phyloP scores from a whole-genome alignment of 2,888 invertebrate genomes.

The Ormyrus rosae region DNA sequence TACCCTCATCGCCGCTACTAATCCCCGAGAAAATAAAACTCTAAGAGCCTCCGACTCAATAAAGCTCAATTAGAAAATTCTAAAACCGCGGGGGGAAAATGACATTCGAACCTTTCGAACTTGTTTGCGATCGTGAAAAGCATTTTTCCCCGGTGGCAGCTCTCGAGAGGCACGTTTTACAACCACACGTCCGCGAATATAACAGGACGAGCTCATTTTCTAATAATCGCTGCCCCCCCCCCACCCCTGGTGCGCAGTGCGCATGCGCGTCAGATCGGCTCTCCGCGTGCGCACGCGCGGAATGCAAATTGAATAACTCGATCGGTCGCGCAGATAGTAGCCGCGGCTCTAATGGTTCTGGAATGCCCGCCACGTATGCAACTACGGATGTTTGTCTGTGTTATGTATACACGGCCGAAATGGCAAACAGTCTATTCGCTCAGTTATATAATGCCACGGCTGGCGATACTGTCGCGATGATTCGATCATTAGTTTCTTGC shows the following conservation, averaged over 20 bases:
- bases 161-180: not conserved
- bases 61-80: conserved; percentile 18
- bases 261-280: conserved; percentile 23
- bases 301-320: conserved; percentile 52
- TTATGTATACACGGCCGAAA: conserved; percentile 12
- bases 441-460: conserved; percentile 28
- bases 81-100: not conserved
- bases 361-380: conserved; percentile 16
- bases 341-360: conserved; percentile 44
- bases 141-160: not conserved
- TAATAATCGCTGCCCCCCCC: conserved; percentile 19
- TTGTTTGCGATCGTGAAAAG: too few relatives aligned
- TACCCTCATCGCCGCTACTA: not conserved
- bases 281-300: conserved; percentile 1
- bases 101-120: too few relatives aligned
- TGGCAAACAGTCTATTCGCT: not conserved
- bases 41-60: not conserved
- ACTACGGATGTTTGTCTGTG: not conserved
- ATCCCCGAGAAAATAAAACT: too few relatives aligned
- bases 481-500: conserved; percentile 20
- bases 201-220: conserved; percentile 24
- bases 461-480: conserved; percentile 24
- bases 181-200: not conserved
- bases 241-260: not conserved
- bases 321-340: conserved; percentile 44